Evolutionary conservation across 2,888 invertebrate genomes (phyloP).

Genomic region (Scaptomyza cyrtandrae): DNA sequence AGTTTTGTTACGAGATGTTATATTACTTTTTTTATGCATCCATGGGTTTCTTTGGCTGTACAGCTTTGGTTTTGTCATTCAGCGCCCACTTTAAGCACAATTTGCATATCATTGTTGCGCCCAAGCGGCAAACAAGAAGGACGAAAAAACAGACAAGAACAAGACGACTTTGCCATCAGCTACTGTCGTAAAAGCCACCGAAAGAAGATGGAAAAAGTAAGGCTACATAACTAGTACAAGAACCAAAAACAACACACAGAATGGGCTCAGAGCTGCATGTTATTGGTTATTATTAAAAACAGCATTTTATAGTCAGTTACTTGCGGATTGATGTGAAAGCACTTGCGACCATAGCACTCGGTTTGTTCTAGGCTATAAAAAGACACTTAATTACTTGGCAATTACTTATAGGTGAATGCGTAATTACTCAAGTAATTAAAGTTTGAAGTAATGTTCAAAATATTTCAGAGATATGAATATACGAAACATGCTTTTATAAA

Average conservation of each 20-base stretch:
- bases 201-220: slow-evolving; percentile 13
- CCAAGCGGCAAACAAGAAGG: slow-evolving; percentile 16
- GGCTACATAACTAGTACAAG: slow-evolving; percentile 19
- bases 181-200: slow-evolving; percentile 36
- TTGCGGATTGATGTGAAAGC: slow-evolving; percentile 6
- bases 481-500: not conserved
- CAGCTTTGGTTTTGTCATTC: slow-evolving; percentile 18
- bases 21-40: slow-evolving; percentile 13
- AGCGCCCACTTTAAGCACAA: slow-evolving; percentile 48
- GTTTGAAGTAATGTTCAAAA: not conserved
- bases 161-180: slow-evolving; percentile 14
- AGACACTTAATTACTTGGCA: not conserved
- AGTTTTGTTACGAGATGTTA: not conserved
- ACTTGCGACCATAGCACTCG: not conserved
- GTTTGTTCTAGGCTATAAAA: not conserved
- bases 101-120: slow-evolving; percentile 69
- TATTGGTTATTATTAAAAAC: slow-evolving; percentile 29
- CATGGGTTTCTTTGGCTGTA: slow-evolving; percentile 11
- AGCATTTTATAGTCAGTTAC: slow-evolving; percentile 24
- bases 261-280: slow-evolving; percentile 38
- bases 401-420: not conserved
- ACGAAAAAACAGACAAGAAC: not conserved
- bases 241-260: slow-evolving; percentile 18
- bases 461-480: not conserved
- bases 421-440: not conserved